phyloP scores from a whole-genome alignment of 2,797 vertebrate species.

The Sebastes jordani region DNA sequence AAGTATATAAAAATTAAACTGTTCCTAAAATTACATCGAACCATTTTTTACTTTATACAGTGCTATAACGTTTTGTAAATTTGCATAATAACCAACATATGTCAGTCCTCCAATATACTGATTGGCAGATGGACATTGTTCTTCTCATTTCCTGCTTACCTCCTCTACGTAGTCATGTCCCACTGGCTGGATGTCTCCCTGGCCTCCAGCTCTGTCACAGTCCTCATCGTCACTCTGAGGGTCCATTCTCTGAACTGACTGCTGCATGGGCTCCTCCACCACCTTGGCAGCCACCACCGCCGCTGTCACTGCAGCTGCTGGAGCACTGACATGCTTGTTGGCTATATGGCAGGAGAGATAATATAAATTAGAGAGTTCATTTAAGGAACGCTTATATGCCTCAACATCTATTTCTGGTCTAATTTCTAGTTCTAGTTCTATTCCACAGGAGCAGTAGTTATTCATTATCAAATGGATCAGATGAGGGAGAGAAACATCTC shows the following conservation, averaged over 20 bases:
- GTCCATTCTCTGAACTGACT: conserved; percentile 54
- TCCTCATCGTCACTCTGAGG: conserved; percentile 71
- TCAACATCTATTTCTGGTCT: background rate
- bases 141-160: conserved; percentile 57
- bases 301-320: conserved; percentile 35
- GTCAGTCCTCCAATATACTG: background rate
- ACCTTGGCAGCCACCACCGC: conserved; percentile 48
- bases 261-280: conserved; percentile 63
- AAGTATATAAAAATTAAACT: background rate
- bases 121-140: background rate
- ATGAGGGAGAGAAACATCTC: background rate
- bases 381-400: background rate
- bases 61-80: background rate
- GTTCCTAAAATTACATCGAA: background rate
- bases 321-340: conserved; percentile 58
- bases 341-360: conserved; percentile 51
- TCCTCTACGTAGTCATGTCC: conserved; percentile 85
- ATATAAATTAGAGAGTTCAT: background rate
- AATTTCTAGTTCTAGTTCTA: background rate
- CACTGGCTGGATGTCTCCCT: conserved; percentile 79
- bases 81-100: background rate
- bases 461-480: background rate
- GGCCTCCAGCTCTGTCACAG: conserved; percentile 53
- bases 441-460: background rate
- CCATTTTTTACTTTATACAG: background rate